Evolutionary conservation across 2,888 invertebrate genomes (phyloP), one percentile per base, ranked within the genome.

Genomic region (Chelonus formosanus): DNA sequence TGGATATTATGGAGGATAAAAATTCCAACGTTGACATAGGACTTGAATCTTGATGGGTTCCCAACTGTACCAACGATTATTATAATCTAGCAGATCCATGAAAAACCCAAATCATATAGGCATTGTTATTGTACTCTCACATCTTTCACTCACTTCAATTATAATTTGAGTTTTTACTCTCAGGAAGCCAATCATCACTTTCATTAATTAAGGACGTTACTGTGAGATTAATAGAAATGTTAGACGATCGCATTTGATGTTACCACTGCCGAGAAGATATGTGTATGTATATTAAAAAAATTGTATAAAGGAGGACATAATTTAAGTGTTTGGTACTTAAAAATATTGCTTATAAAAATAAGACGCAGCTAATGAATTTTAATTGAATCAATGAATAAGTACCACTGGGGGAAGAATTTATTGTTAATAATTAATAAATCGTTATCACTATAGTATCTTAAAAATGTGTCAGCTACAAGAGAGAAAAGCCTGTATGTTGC

Each of bases 191-290:
- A 6, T 58, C 10, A 34, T 58, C 40, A 8, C 34, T 32, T n/a
- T 57, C 32, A n/a, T 32, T 31, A 20, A 31, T 20, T 43, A 4
- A 34, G 43, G 3, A 40, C 7, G 32, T 10, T 45, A 7, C 8
- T 58, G 32, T 58, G 35, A 36, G 10, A 35, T 58, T 35, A 8
- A 58, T 58, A 44, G 8, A 54, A 52, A 54, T 31, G 52, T 63
- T 35, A 60, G 56, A 60, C 47, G 43, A 63, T 61, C 43, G 63
- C 53, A 60, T 70, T 69, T 45, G 69, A 69, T 70, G 69, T 71
- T 68, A 69, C 63, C 72, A 72, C 72, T 72, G 69, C 70, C 70
- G 65, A 48, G 62, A 59, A 47, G 32, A 35, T 34, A 44, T 59
- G 45, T 58, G 10, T 57, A n/a, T 43, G 32, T 40, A 7, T 48